Conservation (phyloP, 2,888 invertebrate species). For the Drosophila paucipuncta region DNA sequence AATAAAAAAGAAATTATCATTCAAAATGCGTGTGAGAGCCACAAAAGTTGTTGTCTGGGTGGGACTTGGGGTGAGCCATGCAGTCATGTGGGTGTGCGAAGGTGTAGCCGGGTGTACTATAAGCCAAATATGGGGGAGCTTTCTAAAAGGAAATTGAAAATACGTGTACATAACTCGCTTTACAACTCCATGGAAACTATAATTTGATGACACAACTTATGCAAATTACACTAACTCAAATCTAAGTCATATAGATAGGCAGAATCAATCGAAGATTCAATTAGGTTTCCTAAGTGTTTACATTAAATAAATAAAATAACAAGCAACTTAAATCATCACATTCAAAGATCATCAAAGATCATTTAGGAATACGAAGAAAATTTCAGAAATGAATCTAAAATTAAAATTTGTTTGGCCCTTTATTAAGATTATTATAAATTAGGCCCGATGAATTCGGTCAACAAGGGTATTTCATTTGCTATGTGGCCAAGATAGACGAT, state of each 20-base stretch:
- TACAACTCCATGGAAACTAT: not conserved
- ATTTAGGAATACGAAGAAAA: not conserved
- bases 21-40: conserved; percentile 46
- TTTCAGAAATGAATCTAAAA: not conserved
- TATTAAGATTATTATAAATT: not conserved
- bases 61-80: conserved; percentile 25
- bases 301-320: not conserved
- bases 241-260: too few relatives aligned
- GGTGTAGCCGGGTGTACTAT: conserved; percentile 5
- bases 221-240: not conserved
- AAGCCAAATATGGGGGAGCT: not conserved
- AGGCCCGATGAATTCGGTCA: not conserved
- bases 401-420: not conserved
- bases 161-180: not conserved
- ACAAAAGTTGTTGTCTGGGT: conserved; percentile 3
- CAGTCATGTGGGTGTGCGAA: conserved; percentile 31
- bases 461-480: not conserved
- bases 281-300: not conserved
- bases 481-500: not conserved
- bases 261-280: not conserved
- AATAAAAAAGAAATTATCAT: conserved; percentile 53
- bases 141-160: conserved; percentile 6
- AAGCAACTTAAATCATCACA: not conserved
- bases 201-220: not conserved
- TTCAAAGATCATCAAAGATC: not conserved